A percentile compares a stretch with the other conserved stretches of the same genome.
phyloP scores from a whole-genome alignment of 2,797 vertebrate species.

The Sternarchorhynchus goeldii region DNA sequence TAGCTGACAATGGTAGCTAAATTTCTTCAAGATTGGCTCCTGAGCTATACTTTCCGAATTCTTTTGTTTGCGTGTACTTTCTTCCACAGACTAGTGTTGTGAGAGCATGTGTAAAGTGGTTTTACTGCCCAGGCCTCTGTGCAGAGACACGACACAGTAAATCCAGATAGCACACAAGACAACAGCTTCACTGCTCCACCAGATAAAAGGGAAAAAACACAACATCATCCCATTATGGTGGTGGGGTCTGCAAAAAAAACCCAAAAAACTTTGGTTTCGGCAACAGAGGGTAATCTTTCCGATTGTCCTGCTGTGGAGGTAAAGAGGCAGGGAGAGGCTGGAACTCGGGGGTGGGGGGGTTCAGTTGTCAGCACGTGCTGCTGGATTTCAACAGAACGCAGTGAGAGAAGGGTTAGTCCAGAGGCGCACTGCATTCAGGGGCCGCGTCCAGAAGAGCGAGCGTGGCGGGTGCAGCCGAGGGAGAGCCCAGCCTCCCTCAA shows the following conservation, averaged over 20 bases:
- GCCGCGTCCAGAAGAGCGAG: constrained; percentile 16
- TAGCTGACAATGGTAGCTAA: too few relatives aligned
- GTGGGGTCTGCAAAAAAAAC: background rate
- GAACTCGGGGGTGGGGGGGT: background rate
- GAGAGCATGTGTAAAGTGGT: too few relatives aligned
- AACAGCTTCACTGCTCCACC: background rate
- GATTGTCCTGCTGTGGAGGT: constrained; percentile 33
- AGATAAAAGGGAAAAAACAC: background rate
- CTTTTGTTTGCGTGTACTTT: too few relatives aligned
- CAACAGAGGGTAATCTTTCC: constrained; percentile 49
- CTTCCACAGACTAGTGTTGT: too few relatives aligned
- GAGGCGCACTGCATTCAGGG: background rate
- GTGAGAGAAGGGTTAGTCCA: constrained; percentile 45
- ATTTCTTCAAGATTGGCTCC: too few relatives aligned
- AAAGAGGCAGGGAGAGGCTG: background rate
- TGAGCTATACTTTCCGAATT: too few relatives aligned
- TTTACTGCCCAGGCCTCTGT: too few relatives aligned
- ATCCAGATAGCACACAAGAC: background rate
- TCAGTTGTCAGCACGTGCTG: constrained; percentile 13
- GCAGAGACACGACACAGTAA: background rate
- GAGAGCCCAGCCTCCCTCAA: background rate
- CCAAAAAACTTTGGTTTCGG: constrained; percentile 47
- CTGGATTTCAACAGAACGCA: constrained; percentile 25
- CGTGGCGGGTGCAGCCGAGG: background rate
- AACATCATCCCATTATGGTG: constrained; percentile 28